Evolutionary conservation across 23 tunicate genomes (phyloP).

Genomic region (Trididemnum miniatum): DNA sequence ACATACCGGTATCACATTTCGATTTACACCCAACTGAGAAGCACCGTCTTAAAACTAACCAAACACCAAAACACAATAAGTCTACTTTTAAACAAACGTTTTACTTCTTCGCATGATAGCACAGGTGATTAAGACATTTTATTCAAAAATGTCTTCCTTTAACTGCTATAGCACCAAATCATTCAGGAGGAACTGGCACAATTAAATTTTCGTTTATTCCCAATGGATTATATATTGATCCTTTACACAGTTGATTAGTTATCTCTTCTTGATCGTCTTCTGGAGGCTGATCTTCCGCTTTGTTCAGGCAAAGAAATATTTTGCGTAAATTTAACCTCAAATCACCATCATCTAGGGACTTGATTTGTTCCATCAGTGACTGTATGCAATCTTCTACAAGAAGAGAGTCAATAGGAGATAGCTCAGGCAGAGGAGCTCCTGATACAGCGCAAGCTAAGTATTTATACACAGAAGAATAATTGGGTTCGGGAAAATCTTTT

Average conservation of each 20-base stretch:
- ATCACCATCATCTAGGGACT: constrained; percentile 56
- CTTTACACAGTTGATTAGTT: constrained; percentile 16
- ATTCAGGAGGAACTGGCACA: constrained; percentile 60
- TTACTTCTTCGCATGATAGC: no score
- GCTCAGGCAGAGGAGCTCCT: constrained; percentile 41
- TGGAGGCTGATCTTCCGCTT: constrained; percentile 7
- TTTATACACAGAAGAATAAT: constrained; percentile 52
- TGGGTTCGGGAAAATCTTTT: constrained; percentile 40
- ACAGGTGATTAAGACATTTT: no score
- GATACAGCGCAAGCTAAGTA: constrained; percentile 66
- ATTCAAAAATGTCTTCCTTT: no score
- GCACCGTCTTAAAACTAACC: no score
- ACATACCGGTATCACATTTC: no score
- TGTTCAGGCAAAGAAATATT: constrained; percentile 30
- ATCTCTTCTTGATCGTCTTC: constrained; percentile 56
- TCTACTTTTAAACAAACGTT: no score
- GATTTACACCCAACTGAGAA: no score
- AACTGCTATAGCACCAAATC: no score
- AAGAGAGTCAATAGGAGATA: constrained; percentile 58
- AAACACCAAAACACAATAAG: no score
- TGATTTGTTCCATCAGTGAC: constrained; percentile 56
- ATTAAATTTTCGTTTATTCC: constrained; percentile 57
- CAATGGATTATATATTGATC: constrained; percentile 57
- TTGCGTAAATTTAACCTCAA: constrained; percentile 46
- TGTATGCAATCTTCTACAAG: constrained; percentile 79